Base-by-base conservation (phyloP, 1,140 invertebrate genomes). In the Anagrus nilaparvatae region DNA sequence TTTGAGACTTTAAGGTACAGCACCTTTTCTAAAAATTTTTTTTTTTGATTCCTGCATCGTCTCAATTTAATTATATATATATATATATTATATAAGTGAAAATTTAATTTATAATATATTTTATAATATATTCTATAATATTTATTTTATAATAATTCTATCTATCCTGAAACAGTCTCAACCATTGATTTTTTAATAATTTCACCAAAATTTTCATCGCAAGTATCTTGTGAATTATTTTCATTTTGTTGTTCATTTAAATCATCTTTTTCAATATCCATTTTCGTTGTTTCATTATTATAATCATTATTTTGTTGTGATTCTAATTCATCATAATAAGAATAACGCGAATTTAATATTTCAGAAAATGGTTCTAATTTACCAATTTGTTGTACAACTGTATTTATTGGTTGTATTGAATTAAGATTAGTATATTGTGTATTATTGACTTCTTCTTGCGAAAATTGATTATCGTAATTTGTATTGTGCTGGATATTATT, bases 181-280 rank as follows among this genome's bases (percentile, higher is more conserved):
- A 90, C 86, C 74, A 91, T 89, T 23, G 86, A 85, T 66, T 91
- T 89, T 65, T 89, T 91, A 47, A 92, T 90, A 45, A 92, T 87
- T 72, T 91, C 87, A 27, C 86, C 87, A 62, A 92, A 89, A 64
- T 90, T 90, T 56, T 87, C 84, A 35, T 74, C 73, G 46, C 67
- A 71, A 34, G 76, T 67, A 6, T 64, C 71, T 6, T 55, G 48
- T 32, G 67, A 50, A 40, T 44, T 55, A 31, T 40, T 47, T 32
- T 46, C 44, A 24, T 31, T 41, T 20, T 38, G 28, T 10, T 42
- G 47, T n/a, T 50, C 45, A 2, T 25, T 23, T 18, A 47, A 36
- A 19, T 47, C 43, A 17, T 30, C 29, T 36, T 56, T 44, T 7
- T 55, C 52, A 5, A 47, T 19, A 8, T 53, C 53, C 9, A 49